Base-by-base conservation (phyloP, 2,888 invertebrate species). In the Thymelicus sylvestris region DNA sequence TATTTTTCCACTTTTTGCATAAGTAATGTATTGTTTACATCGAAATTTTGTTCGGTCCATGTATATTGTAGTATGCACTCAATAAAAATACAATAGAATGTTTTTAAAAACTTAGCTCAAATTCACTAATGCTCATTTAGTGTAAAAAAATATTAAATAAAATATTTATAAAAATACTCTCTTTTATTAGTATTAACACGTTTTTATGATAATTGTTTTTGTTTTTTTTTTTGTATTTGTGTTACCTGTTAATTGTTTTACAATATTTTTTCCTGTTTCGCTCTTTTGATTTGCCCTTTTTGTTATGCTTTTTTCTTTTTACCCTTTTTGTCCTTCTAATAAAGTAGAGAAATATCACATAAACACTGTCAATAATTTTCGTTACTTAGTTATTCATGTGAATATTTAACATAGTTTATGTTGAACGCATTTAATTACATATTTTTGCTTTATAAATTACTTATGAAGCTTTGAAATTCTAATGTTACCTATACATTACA, bases 281-380 rank as follows among this genome's bases (percentile, higher is more conserved):
- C 81, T 78, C 85, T 88, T 81, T 87, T 83, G 88, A 88, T 90
- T 90, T 90, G 89, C 88, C 89, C 83, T 75, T 79, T 76, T 64
- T 67, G 41, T 76, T 79, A 79, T 72, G 15, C n/a, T 24, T 24
- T 24, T 24, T 24, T 55, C 24, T 24, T 4, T 55, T 55, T 52
- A 15, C 47, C 47, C 6, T 39, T 41, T 44, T 13, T 52, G 39
- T 41, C 39, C 12, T 52, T 62, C 44, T 44, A 10, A 44, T 3
- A 5, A 10, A 44, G 44, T 44, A 44, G 8, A 12, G 3, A 44
- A 44, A 44, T 44, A 10, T 31, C 31, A 31, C 4, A 10, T 44
- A 4, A 44, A 8, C 44, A 44, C 44, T 0, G 44, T 44, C 0
- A 44, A 1, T 44, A 44, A 44, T 12, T 10, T 44, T 12, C 10